Conservation (phyloP, 37 sponge, comb jelly and placozoan genomes). For the Bolinopsis microptera region DNA sequence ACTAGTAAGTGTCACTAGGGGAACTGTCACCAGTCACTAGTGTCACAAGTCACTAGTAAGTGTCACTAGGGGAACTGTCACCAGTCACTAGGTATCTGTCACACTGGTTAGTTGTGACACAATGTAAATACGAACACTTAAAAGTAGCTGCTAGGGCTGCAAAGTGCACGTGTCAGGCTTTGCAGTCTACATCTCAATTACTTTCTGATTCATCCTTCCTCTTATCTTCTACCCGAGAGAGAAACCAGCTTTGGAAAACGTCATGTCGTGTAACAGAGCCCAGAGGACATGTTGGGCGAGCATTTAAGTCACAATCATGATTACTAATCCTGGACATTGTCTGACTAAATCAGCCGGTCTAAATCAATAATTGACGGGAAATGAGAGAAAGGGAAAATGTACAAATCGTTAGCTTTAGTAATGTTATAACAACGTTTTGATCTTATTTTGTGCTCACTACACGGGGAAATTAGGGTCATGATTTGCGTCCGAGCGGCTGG, state of each 20-base stretch:
- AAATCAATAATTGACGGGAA: neutral
- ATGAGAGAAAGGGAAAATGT: neutral
- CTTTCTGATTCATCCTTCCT: neutral
- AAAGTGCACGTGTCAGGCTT: neutral
- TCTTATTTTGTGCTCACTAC: neutral
- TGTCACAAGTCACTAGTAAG: too few relatives aligned
- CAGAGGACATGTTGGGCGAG: neutral
- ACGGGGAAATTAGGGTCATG: neutral
- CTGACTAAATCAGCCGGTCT: neutral
- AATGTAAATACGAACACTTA: neutral
- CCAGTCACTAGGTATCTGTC: too few relatives aligned
- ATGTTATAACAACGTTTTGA: neutral
- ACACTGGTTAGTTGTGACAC: neutral
- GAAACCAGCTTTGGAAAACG: too few relatives aligned
- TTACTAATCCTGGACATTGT: neutral
- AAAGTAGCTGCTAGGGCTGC: neutral
- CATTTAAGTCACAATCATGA: neutral
- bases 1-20: too few relatives aligned
- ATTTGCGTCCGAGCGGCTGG: too few relatives aligned
- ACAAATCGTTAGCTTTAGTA: neutral
- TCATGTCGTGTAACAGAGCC: too few relatives aligned
- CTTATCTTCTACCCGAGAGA: too few relatives aligned
- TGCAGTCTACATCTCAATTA: neutral
- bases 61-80: too few relatives aligned
- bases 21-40: too few relatives aligned